Percentiles rank a stretch among this genome's conserved stretches.
Conservation (phyloP, 1,140 invertebrate genomes). For the Drosophila repletoides region DNA sequence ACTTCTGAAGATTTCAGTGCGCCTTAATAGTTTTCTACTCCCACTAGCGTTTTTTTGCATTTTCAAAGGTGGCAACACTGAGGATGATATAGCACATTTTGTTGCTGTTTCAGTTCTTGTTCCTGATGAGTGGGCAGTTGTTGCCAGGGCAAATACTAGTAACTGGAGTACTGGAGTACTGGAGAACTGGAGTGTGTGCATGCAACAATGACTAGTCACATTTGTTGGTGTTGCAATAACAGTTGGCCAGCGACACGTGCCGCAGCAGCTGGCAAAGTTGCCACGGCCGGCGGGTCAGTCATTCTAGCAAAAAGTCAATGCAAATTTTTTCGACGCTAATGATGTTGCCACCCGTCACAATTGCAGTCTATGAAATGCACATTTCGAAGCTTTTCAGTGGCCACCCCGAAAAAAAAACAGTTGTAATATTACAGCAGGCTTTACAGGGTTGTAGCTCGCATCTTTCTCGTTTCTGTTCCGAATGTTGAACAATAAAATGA, state of each 20-base stretch:
- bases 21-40: too few relatives aligned
- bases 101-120: not conserved
- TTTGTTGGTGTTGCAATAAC: slow-evolving; percentile 20
- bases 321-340: slow-evolving; percentile 33
- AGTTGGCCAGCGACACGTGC: slow-evolving; percentile 29
- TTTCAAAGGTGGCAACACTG: too few relatives aligned
- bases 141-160: slow-evolving; percentile 7
- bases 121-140: slow-evolving; percentile 64
- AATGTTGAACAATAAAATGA: slow-evolving; percentile 4
- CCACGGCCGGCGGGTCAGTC: not conserved
- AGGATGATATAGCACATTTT: not conserved
- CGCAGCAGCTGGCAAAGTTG: slow-evolving; percentile 29
- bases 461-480: not conserved
- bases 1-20: too few relatives aligned
- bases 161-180: too few relatives aligned
- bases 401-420: slow-evolving; percentile 1
- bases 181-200: not conserved
- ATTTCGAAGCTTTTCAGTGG: slow-evolving; percentile 32
- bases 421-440: slow-evolving; percentile 17
- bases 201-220: slow-evolving; percentile 49
- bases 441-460: slow-evolving; percentile 21
- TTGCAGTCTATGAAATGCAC: slow-evolving; percentile 32
- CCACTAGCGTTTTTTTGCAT: too few relatives aligned
- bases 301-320: slow-evolving; percentile 37
- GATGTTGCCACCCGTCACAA: slow-evolving; percentile 15